A percentile compares a stretch with the other conserved stretches of the same genome.
These are phyloP conservation scores for Diogma glabrata DNA, from an alignment of 2,888 invertebrate species.

Conservation along the genomic window DNA sequence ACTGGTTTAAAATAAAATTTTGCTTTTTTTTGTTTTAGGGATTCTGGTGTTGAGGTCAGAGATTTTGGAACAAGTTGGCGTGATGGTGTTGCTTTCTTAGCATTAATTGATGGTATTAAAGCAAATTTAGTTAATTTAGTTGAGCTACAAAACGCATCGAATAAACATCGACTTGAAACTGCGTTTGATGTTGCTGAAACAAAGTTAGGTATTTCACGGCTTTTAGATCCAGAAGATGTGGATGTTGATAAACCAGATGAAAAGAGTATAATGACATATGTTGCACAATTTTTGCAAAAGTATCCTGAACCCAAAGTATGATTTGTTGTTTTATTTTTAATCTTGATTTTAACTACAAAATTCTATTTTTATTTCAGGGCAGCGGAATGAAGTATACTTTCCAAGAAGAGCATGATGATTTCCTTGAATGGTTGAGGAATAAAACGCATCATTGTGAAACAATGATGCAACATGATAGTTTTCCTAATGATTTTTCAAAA, in stretches of 20 bases:
- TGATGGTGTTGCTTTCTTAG: slow-evolving; percentile 90
- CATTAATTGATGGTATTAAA: slow-evolving; percentile 88
- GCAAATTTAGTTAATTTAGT: slow-evolving; percentile 84
- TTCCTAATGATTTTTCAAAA: slow-evolving; percentile 70
- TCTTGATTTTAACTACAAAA: neutral
- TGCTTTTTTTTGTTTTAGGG: slow-evolving; percentile 41
- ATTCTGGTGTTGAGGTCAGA: slow-evolving; percentile 74
- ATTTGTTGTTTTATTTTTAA: neutral
- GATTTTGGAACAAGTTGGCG: slow-evolving; percentile 95
- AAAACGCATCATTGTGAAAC: slow-evolving; percentile 66
- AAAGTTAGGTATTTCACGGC: slow-evolving; percentile 79
- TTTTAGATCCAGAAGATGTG: slow-evolving; percentile 91
- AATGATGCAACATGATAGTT: slow-evolving; percentile 59
- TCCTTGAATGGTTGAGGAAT: slow-evolving; percentile 72
- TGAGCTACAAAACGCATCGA: slow-evolving; percentile 55
- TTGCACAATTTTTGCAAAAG: slow-evolving; percentile 94
- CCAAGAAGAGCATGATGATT: slow-evolving; percentile 68
- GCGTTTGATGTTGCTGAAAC: slow-evolving; percentile 89
- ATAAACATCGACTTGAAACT: slow-evolving; percentile 74
- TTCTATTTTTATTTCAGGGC: slow-evolving; percentile 35
- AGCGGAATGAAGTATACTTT: slow-evolving; percentile 63
- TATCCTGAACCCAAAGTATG: slow-evolving; percentile 72
- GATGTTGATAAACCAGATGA: slow-evolving; percentile 94
- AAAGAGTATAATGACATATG: slow-evolving; percentile 96
- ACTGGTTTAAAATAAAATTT: neutral